Percentiles rank a stretch among this genome's conserved stretches.
Evolutionary conservation across 2,888 invertebrate species (phyloP).

Genomic region (Dione vanillae): DNA sequence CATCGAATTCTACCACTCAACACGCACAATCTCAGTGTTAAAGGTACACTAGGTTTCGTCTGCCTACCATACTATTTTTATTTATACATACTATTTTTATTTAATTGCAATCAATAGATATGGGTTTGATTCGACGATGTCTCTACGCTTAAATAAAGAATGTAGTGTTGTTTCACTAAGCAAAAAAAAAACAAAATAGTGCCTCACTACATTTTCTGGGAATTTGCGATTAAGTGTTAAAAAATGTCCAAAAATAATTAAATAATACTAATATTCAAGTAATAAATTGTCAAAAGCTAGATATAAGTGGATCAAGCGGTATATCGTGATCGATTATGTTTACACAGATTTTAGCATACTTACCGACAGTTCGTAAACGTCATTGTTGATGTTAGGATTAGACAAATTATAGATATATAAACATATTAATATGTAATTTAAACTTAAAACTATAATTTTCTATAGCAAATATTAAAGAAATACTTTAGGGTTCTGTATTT

Average conservation of each 20-base stretch:
- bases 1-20: neutral
- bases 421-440: neutral
- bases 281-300: slow-evolving; percentile 10
- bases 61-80: neutral
- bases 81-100: too few relatives aligned
- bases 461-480: neutral
- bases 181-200: too few relatives aligned
- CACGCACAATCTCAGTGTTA: neutral
- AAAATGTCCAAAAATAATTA: neutral
- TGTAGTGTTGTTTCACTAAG: too few relatives aligned
- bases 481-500: neutral
- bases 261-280: neutral
- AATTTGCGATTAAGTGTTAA: too few relatives aligned
- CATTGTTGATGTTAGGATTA: neutral
- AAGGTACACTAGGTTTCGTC: neutral
- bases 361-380: slow-evolving; percentile 3
- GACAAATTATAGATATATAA: slow-evolving; percentile 1
- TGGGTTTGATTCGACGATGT: too few relatives aligned
- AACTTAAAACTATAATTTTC: neutral
- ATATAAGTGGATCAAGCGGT: slow-evolving; percentile 24
- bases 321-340: slow-evolving; percentile 25
- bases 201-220: too few relatives aligned
- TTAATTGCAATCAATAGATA: too few relatives aligned
- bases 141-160: too few relatives aligned
- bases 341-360: slow-evolving; percentile 25